Base-by-base conservation (phyloP, 2,888 invertebrate species). In the Eilema sororculum region DNA sequence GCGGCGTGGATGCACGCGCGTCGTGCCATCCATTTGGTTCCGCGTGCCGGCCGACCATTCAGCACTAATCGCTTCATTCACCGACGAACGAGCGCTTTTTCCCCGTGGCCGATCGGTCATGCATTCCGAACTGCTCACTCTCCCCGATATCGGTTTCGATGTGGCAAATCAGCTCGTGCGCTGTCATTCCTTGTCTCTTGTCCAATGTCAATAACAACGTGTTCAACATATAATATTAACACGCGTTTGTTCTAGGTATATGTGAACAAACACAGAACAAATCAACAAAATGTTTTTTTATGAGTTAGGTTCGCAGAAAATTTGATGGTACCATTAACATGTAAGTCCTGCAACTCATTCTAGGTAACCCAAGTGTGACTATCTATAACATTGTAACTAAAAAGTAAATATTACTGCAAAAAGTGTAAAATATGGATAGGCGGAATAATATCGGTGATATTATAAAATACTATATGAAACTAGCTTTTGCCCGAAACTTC, bases 41-140 rank as follows among this genome's bases (percentile, higher is more conserved):
- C 91, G 91, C 90, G 90, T 95, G 93, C 95, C 94, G 89, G 84
- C 81, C 81, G 75, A 86, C 91, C 88, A 94, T 94, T 94, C 91
- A 94, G 92, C 93, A 91, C 90, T 94, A 95, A 95, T 95, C 94
- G 94, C 95, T 95, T 94, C 93, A 95, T 95, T 94, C 93, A 93
- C 87, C 89, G 89, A 77, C 85, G 84, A 88, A 82, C 87, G 88
- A 89, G 87, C 88, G 91, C 93, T 93, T 93, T 93, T 94, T 93
- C 92, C 88, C 85, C 82, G 87, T 86, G 86, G 83, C 84, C 86
- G 90, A 94, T 95, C 93, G 91, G 94, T 94, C 95, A 94, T 94
- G 95, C 95, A 95, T 95, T 95, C 95, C 94, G 81, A 78, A 77
- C 82, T 78, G 89, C 87, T 80, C 88, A 89, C 87, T 89, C 87